Evolutionary conservation across 2,797 vertebrate species (phyloP).

Genomic region (Hippoglossus hippoglossus): DNA sequence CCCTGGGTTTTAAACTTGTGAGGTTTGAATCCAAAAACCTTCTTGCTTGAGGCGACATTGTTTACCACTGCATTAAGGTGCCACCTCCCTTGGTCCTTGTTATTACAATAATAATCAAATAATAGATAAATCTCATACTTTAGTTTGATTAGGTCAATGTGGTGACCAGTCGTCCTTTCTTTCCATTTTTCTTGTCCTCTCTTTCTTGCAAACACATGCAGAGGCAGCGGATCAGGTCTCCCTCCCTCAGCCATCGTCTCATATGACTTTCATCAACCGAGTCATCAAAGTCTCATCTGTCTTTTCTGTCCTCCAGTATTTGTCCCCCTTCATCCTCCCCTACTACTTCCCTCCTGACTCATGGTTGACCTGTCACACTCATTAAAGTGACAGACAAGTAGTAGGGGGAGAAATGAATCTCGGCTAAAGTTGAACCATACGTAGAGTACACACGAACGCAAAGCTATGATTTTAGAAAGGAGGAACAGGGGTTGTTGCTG

Average conservation of each 20-base stretch:
- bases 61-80: too few species aligned
- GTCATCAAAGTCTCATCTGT: constrained; percentile 29
- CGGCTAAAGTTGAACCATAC: constrained; percentile 42
- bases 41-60: too few species aligned
- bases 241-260: constrained; percentile 46
- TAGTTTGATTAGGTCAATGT: constrained; percentile 13
- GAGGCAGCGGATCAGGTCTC: constrained; percentile 61
- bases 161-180: constrained; percentile 15
- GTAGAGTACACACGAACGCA: neutral
- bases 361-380: constrained; percentile 40
- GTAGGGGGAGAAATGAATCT: constrained; percentile 28
- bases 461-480: constrained; percentile 22
- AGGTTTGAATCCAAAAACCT: too few species aligned
- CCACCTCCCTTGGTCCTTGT: too few species aligned
- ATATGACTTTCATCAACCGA: constrained; percentile 54
- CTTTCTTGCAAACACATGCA: constrained; percentile 25
- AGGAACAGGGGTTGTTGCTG: neutral
- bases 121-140: too few species aligned
- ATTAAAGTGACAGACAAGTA: constrained; percentile 62
- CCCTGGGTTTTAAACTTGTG: too few species aligned
- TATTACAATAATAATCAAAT: too few species aligned
- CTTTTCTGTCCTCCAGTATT: constrained; percentile 12
- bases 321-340: neutral
- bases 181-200: constrained; percentile 4
- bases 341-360: constrained; percentile 14